Evolutionary conservation across 2,797 vertebrate genomes (phyloP).

Genomic region (Typhlichthys subterraneus): DNA sequence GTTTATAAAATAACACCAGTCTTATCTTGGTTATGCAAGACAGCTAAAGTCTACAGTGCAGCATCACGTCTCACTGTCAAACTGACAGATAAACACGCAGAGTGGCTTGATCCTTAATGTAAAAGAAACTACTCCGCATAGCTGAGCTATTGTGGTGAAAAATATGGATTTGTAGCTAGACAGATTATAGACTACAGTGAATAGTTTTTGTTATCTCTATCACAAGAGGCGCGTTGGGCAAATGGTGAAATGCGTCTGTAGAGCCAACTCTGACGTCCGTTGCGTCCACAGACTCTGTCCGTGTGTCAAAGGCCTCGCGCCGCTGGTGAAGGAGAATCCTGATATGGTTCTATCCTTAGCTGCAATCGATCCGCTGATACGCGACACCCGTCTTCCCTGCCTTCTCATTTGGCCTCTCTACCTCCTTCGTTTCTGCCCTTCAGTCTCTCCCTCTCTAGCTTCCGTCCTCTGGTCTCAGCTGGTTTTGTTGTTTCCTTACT

Average conservation of each 20-base stretch:
- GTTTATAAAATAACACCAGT: too few relatives aligned
- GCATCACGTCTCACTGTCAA: too few relatives aligned
- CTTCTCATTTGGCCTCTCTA: conserved; percentile 40
- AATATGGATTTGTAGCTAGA: background rate
- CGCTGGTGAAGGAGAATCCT: conserved; percentile 57
- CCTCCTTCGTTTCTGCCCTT: conserved; percentile 14
- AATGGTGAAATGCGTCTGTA: background rate
- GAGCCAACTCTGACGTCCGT: conserved; percentile 35
- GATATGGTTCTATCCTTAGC: conserved; percentile 57
- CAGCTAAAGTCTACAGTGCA: too few relatives aligned
- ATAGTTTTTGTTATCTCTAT: background rate
- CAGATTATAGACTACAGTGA: background rate
- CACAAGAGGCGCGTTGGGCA: background rate
- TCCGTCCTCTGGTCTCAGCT: conserved; percentile 37
- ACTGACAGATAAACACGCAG: too few relatives aligned
- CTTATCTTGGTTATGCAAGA: too few relatives aligned
- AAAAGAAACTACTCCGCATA: background rate
- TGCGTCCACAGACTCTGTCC: conserved; percentile 29
- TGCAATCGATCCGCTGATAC: conserved; percentile 63
- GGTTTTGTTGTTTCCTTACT: conserved; percentile 59
- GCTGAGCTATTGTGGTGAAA: background rate
- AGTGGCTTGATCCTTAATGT: background rate
- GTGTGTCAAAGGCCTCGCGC: conserved; percentile 31
- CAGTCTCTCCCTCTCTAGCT: conserved; percentile 17
- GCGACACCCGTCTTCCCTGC: conserved; percentile 53